Base-by-base conservation (phyloP, 2,888 invertebrate genomes). In the Plagodis dolabraria region DNA sequence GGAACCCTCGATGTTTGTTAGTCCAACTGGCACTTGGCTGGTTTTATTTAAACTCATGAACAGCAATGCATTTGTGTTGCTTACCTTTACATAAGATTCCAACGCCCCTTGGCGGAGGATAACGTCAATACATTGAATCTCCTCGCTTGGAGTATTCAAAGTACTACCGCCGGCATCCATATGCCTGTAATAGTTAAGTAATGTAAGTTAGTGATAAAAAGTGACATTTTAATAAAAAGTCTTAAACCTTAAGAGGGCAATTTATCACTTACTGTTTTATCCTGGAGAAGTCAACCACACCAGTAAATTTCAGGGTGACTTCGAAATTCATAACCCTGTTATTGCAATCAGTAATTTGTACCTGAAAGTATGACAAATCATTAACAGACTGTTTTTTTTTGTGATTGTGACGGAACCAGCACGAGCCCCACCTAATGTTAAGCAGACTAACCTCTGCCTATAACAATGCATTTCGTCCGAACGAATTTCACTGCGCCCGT, bases 71-170 rank as follows among this genome's bases (percentile, higher is more conserved):
- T 22, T 22, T 22, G 22, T 22, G 9, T 9, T 36, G 10, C 40
- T 40, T 77, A 75, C 87, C 83, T 70, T 94, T 69, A 77, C 81
- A 77, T 71, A 95, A 85, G 85, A 95, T 95, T 87, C 96, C 95
- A 66, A 95, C 94, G 71, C 97, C 80, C 65, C 97, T 95, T 77
- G 97, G 92, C 82, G 94, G 87, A 99, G 91, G 47, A 98, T 95
- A 2, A 98, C 95, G 82, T 98, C 98, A 38, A 98, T 84, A n/a
- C 96, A 97, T 80, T 97, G 97, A 11, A 96, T 85, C 0, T 93
- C 95, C 61, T 93, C 94, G 55, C 94, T 94, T 0, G 95, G 94
- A 0, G 92, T 85, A 7, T 73, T 77, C 7, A 88, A 67, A 0
- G 93, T 86, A 0, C 87, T 77, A 0, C 89, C 86, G 0, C 79